Evolutionary conservation across 2,888 invertebrate genomes (phyloP).

Genomic region (Diplolepis rosae): DNA sequence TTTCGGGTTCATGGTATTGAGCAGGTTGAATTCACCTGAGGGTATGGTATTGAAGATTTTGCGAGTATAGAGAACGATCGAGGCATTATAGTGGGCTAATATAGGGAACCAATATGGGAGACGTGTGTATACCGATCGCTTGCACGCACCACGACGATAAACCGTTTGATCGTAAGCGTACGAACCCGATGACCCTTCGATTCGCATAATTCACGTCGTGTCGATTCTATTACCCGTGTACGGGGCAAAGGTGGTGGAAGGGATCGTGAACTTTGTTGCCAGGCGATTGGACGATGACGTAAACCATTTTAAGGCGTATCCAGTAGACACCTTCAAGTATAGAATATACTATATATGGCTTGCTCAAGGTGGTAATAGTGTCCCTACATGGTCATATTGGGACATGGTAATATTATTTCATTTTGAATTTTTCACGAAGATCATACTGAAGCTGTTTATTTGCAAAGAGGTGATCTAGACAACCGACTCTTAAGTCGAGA

Average conservation of each 20-base stretch:
- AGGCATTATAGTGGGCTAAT: slow-evolving; percentile 3
- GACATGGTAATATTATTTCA: not conserved
- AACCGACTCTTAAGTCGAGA: not conserved
- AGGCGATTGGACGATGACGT: slow-evolving; percentile 37
- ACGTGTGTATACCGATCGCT: slow-evolving; percentile 20
- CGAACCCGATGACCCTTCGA: slow-evolving; percentile 48
- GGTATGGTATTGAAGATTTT: slow-evolving; percentile 13
- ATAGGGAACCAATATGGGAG: not conserved
- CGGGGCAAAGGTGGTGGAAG: slow-evolving; percentile 34
- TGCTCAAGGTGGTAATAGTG: not conserved
- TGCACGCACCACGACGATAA: slow-evolving; percentile 39
- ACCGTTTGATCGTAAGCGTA: slow-evolving; percentile 39
- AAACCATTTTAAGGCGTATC: slow-evolving; percentile 32
- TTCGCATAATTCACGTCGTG: slow-evolving; percentile 52
- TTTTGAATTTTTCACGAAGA: not conserved
- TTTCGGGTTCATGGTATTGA: no score
- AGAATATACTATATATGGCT: not conserved
- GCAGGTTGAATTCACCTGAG: not conserved
- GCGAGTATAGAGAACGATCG: not conserved
- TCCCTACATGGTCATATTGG: not conserved
- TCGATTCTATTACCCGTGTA: slow-evolving; percentile 42
- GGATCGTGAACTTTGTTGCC: slow-evolving; percentile 33
- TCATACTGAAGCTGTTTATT: not conserved
- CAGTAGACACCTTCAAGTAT: not conserved
- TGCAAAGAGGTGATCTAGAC: not conserved